These are phyloP conservation scores for Stigmatopora nigra DNA, from an alignment of 2,113 vertebrate species.

Conservation along the genomic window DNA sequence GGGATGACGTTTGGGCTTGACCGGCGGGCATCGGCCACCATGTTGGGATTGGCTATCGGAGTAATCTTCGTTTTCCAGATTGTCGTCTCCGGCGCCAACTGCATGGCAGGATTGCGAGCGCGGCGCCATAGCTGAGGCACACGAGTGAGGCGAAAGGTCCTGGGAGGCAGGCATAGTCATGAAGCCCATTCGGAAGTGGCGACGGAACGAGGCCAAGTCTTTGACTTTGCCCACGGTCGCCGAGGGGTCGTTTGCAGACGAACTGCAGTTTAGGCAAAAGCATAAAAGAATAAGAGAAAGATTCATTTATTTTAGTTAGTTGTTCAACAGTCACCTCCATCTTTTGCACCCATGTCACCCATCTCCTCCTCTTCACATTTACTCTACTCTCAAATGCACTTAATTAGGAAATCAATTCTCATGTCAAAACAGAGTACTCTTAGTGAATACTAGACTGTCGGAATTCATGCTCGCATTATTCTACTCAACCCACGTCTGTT, in stretches of 20 bases:
- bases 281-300: slow-evolving; percentile 25
- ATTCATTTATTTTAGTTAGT: slow-evolving; percentile 14
- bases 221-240: slow-evolving; percentile 75
- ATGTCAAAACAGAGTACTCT: slow-evolving; percentile 38
- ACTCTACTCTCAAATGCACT: slow-evolving; percentile 41
- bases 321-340: slow-evolving; percentile 34
- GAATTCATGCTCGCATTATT: slow-evolving; percentile 40
- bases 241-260: slow-evolving; percentile 67
- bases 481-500: slow-evolving; percentile 39
- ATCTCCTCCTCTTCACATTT: slow-evolving; percentile 44
- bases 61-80: slow-evolving; percentile 75
- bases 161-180: slow-evolving; percentile 93
- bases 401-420: slow-evolving; percentile 56
- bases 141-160: slow-evolving; percentile 84
- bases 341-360: slow-evolving; percentile 24
- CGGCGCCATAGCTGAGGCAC: slow-evolving; percentile 83
- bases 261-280: slow-evolving; percentile 35
- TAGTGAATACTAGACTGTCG: slow-evolving; percentile 15
- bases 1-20: slow-evolving; percentile 83
- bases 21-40: slow-evolving; percentile 72
- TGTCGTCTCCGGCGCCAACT: slow-evolving; percentile 75
- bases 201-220: slow-evolving; percentile 83
- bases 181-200: slow-evolving; percentile 90
- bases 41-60: slow-evolving; percentile 66
- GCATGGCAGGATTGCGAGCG: slow-evolving; percentile 89